Evolutionary conservation across 2,888 invertebrate species (phyloP).

Genomic region (Drosophila basisetae): DNA sequence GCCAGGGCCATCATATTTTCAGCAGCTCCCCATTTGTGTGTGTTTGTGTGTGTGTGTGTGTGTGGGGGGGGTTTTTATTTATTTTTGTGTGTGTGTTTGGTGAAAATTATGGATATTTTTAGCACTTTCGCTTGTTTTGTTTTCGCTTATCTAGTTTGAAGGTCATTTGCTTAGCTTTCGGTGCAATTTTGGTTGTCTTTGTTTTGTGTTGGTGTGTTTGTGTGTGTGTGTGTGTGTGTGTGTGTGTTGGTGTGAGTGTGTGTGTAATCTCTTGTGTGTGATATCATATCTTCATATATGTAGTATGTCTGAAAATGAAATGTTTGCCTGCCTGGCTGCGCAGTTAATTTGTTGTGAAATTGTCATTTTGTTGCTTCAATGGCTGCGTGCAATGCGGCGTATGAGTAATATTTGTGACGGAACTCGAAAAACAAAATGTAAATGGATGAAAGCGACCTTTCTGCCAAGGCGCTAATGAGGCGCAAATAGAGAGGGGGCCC

Average conservation of each 20-base stretch:
- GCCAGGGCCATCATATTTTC: slow-evolving; percentile 72
- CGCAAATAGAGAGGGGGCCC: slow-evolving; percentile 33
- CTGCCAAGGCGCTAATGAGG: slow-evolving; percentile 63
- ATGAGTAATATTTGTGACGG: slow-evolving; percentile 69
- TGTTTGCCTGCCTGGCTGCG: slow-evolving; percentile 69
- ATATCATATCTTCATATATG: slow-evolving; percentile 62
- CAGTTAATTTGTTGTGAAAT: slow-evolving; percentile 80
- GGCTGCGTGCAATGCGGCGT: slow-evolving; percentile 74
- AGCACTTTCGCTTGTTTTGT: slow-evolving; percentile 81
- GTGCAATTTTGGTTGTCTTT: slow-evolving; percentile 55
- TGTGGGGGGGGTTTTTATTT: slow-evolving; percentile 18
- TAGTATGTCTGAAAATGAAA: slow-evolving; percentile 40
- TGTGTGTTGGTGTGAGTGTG: slow-evolving; percentile 16
- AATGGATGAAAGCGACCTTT: slow-evolving; percentile 53
- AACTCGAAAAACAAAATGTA: slow-evolving; percentile 35
- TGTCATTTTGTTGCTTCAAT: slow-evolving; percentile 79
- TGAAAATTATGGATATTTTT: slow-evolving; percentile 80
- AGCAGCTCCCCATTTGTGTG: slow-evolving; percentile 24
- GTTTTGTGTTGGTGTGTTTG: neutral
- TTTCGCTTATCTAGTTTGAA: slow-evolving; percentile 81
- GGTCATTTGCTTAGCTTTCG: slow-evolving; percentile 73
- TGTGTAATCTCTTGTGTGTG: slow-evolving; percentile 40
- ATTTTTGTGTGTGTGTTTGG: slow-evolving; percentile 30
- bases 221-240: neutral
- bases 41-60: slow-evolving; percentile 16